phyloP scores from a whole-genome alignment of 2,113 vertebrate genomes.

The Jacana jacana region DNA sequence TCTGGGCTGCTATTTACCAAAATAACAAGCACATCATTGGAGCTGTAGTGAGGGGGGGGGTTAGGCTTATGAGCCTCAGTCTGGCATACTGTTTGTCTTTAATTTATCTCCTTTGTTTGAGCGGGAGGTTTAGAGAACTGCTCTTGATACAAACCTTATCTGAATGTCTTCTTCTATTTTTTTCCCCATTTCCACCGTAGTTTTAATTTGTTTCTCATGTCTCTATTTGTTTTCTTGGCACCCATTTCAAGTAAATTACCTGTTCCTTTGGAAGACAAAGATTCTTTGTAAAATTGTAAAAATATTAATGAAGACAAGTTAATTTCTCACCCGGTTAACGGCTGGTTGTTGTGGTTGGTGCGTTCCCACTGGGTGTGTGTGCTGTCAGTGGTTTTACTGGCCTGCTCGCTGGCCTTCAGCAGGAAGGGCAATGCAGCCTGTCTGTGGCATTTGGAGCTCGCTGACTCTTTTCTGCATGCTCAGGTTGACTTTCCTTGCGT shows the following conservation, averaged over 20 bases:
- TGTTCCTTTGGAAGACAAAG: not conserved
- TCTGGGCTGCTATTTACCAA: not conserved
- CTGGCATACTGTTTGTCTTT: not conserved
- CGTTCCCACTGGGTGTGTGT: not conserved
- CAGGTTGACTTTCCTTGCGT: not conserved
- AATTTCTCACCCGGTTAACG: not conserved
- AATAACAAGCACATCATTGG: not conserved
- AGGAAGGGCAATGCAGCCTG: not conserved
- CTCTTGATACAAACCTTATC: not conserved
- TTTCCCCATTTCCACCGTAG: not conserved
- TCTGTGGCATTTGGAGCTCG: not conserved
- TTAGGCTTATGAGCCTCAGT: not conserved
- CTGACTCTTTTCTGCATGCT: accelerated
- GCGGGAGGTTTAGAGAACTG: not conserved
- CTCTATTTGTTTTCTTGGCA: not conserved
- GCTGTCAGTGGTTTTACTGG: not conserved
- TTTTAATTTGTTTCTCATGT: not conserved
- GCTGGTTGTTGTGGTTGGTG: not conserved
- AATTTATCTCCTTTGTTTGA: not conserved
- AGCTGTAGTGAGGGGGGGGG: not conserved
- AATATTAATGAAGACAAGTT: not conserved
- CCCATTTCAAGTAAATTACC: not conserved
- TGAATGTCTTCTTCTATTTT: not conserved
- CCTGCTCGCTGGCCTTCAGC: not conserved
- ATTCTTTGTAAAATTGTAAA: not conserved